A percentile compares a stretch with the other conserved stretches of the same genome.
Conservation (phyloP, 2,113 vertebrate species). For the Nettapus auritus region DNA sequence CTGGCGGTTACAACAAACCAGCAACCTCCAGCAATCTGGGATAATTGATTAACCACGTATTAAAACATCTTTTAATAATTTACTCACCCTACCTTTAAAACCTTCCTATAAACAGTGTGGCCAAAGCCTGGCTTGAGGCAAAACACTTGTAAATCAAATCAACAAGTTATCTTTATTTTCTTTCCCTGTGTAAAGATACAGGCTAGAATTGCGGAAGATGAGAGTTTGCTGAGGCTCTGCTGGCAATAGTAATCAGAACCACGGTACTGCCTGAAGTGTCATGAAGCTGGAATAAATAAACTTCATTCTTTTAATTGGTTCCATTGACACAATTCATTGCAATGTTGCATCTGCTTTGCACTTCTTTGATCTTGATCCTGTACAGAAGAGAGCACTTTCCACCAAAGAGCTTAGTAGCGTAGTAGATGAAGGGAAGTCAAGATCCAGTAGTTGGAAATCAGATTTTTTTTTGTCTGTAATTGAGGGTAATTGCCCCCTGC, state of each 20-base stretch:
- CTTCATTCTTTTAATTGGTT: constrained; percentile 8
- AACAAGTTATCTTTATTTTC: background rate
- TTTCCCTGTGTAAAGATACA: background rate
- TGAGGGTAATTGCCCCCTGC: background rate
- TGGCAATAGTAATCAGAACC: background rate
- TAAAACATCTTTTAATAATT: constrained; percentile 44
- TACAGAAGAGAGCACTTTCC: background rate
- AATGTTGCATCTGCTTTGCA: background rate
- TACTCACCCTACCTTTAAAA: background rate
- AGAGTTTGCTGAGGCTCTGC: background rate
- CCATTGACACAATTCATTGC: background rate
- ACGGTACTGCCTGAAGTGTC: background rate
- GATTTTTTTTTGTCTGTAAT: constrained; percentile 1
- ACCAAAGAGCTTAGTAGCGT: background rate
- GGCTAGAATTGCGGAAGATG: background rate
- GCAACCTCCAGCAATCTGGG: background rate
- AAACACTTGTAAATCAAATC: background rate
- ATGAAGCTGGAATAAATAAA: background rate
- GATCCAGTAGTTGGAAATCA: constrained; percentile 6
- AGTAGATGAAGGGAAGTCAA: background rate
- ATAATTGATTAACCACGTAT: constrained; percentile 36
- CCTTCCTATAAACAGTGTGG: background rate
- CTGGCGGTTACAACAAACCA: background rate
- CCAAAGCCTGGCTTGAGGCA: background rate
- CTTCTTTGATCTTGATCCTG: constrained; percentile 21